Evolutionary conservation across 2,888 invertebrate genomes (phyloP).

Genomic region (Ernsta delagoae): DNA sequence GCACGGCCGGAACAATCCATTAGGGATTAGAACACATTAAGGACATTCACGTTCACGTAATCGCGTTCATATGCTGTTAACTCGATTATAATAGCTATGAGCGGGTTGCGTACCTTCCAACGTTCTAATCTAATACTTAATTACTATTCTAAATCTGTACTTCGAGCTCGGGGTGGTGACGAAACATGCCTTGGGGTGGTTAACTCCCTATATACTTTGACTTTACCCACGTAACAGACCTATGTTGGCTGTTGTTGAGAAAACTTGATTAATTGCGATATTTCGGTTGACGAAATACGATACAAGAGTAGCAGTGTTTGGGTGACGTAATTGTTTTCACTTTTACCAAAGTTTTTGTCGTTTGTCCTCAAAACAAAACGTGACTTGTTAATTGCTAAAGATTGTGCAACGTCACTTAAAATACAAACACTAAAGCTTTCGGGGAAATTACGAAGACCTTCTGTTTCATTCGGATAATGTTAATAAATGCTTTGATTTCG

Average conservation of each 20-base stretch:
- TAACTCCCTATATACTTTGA: background rate
- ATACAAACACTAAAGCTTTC: no score
- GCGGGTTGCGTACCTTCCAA: constrained; percentile 3
- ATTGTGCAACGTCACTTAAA: no score
- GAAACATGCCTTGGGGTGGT: background rate
- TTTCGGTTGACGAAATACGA: no score
- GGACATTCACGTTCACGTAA: constrained; percentile 15
- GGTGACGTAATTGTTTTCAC: no score
- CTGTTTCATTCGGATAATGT: no score
- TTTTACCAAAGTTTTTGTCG: no score
- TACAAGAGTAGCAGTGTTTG: no score
- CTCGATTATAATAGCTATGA: constrained; percentile 9
- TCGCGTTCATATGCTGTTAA: constrained; percentile 1
- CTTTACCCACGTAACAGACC: background rate
- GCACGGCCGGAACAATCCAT: constrained; percentile 20
- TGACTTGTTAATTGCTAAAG: no score
- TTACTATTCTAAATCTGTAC: constrained; percentile 2
- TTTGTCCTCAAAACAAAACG: no score
- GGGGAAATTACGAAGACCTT: no score
- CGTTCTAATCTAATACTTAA: background rate
- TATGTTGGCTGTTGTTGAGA: background rate
- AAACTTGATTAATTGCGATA: no score
- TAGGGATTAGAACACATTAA: constrained; percentile 22
- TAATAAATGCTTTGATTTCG: no score
- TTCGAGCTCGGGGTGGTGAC: background rate